A percentile compares a stretch with the other conserved stretches of the same genome.
These are phyloP conservation scores for Amphiura filiformis DNA, from an alignment of 35 echinoderm and acorn worm genomes.

Conservation along the genomic window DNA sequence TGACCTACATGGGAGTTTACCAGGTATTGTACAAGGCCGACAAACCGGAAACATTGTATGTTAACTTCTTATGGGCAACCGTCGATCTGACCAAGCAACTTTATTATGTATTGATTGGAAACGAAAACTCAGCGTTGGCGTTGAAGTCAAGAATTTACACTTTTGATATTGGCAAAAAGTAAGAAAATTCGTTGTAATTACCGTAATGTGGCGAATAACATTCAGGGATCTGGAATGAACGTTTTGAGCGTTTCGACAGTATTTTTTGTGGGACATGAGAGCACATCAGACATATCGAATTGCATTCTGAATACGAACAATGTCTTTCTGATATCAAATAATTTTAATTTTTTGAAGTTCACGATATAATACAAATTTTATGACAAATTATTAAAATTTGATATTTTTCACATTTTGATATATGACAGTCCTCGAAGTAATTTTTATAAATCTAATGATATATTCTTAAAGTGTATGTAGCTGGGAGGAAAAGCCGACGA, in stretches of 20 bases:
- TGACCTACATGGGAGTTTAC: slow-evolving; percentile 64
- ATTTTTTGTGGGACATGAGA: too few relatives aligned
- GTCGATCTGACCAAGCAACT: slow-evolving; percentile 65
- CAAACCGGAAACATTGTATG: slow-evolving; percentile 24
- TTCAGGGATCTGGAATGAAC: too few relatives aligned
- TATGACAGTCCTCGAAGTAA: too few relatives aligned
- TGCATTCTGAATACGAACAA: too few relatives aligned
- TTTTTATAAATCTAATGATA: too few relatives aligned
- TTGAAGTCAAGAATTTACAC: slow-evolving; percentile 45
- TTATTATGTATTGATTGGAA: slow-evolving; percentile 73
- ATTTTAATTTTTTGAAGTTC: slow-evolving; percentile 75
- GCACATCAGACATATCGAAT: too few relatives aligned
- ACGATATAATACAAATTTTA: too few relatives aligned
- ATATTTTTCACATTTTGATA: too few relatives aligned
- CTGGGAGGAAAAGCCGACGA: too few relatives aligned
- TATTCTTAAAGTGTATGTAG: too few relatives aligned
- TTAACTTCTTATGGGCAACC: slow-evolving; percentile 76
- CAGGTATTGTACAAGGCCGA: slow-evolving; percentile 13
- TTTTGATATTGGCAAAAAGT: slow-evolving; percentile 64
- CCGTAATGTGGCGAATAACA: slow-evolving; percentile 62
- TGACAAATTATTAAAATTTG: too few relatives aligned
- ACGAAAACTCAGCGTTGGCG: slow-evolving; percentile 50
- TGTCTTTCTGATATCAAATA: slow-evolving; percentile 71
- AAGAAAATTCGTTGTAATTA: background rate
- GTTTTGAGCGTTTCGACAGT: too few relatives aligned